Evolutionary conservation across 2,113 vertebrate species (phyloP), one percentile per base, ranked within the genome.

Genomic region (Plotosus lineatus): DNA sequence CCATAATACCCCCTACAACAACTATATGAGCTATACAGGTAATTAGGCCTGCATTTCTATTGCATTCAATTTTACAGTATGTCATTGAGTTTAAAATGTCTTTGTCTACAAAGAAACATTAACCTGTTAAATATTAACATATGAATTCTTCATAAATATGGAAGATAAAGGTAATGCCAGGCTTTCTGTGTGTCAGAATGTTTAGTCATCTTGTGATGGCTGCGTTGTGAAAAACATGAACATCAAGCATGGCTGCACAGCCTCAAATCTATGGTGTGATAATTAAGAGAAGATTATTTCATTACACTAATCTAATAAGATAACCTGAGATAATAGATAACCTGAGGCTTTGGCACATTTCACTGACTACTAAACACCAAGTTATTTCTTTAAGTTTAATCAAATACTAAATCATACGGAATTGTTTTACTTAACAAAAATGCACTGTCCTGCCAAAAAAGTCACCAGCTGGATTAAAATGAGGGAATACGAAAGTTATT

Each of bases 21-120:
- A 99, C 91, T 99, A 98, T 82, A 99, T 99, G 97, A 98, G 98
- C 84, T 99, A 99, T 82, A 96, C 98, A 93, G 98, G 98, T 98
- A 91, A 50, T 66, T 33, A 44, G 31, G 3, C 26, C 61, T 26
- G 3, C 65, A 40, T 26, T 69, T 48, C 19, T 11, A 5, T 4
- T 75, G 33, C 17, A 10, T 31, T 9, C 17, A 26, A 61, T 17
- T 9, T 46, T 8, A 36, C 3, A 11, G 2, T 26, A 50, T 58
- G 0, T 36, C 11, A 28, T 51, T 78, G 46, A 7, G 36, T 72
- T 38, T 56, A 58, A 38, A 6, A 63, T 36, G 4, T 1, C 38
- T 65, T n/a, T 68, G 21, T 66, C 4, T 66, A 12, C 5, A 36
- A 42, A 40, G 0, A n/a, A 21, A 65, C 8, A 21, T 61, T 33